Evolutionary conservation across 2,888 invertebrate genomes (phyloP), one percentile per base, ranked within the genome.

Genomic region (Lochmaea crataegi): DNA sequence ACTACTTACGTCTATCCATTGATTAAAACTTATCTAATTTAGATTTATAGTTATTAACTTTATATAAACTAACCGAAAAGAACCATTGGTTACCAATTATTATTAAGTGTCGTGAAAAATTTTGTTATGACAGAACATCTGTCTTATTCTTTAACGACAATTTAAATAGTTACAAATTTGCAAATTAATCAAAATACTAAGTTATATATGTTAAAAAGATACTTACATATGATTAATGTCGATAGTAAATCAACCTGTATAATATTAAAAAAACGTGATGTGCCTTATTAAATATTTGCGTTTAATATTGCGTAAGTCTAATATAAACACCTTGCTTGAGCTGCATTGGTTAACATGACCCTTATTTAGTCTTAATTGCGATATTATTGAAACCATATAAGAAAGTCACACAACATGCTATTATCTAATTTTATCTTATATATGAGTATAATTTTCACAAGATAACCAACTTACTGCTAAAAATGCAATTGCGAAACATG

Each of bases 371-470:
- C n/a, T 65, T 26, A 51, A 65, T 65, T 65, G 22, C 65, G 14
- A 64, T 65, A 48, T 32, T 48, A 65, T 11, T 51, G 22, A 26
- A 48, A 48, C 64, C 65, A 53, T 51, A 65, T 65, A 65, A 22
- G 65, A 51, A 65, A 51, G 7, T 12, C 7, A 22, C 2, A 22
- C 22, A n/a, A 42, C 11, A 48, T 26, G 45, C 64, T 4, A 22
- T 22, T 48, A 65, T 32, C 26, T 22, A 51, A 65, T 65, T 51
- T 51, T n/a, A 65, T 65, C 18, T 53, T 65, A 65, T 48, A 65
- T 32, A 22, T 10, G 32, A 45, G 14, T 26, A 53, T 53, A 38
- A 45, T 63, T 63, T 18, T 18, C 41, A 41, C 16, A 53, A 53
- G 53, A 63, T 10, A 38, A 32, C 38, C 38, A n/a, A 60, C 14